Evolutionary conservation across 2,888 invertebrate species (phyloP).

Genomic region (Clitarchus hookeri): DNA sequence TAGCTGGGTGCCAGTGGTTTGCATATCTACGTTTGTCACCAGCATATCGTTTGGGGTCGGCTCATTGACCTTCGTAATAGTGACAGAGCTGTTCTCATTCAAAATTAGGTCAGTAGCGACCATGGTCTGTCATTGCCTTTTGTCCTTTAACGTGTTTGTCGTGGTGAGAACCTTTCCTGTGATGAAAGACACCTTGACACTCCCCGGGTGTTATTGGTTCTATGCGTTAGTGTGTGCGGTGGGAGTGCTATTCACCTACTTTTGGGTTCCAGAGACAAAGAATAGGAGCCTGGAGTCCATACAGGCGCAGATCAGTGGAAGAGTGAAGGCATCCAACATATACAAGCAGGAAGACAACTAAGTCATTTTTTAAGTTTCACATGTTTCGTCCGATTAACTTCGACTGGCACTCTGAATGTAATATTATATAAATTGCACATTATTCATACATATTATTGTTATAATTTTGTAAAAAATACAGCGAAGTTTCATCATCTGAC

Average conservation of each 20-base stretch:
- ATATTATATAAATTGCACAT: too few species aligned
- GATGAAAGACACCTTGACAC: constrained; percentile 52
- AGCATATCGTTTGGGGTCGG: constrained; percentile 30
- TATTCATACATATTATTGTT: too few species aligned
- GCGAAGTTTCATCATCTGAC: too few species aligned
- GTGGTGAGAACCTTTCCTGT: constrained; percentile 55
- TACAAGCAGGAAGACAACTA: too few species aligned
- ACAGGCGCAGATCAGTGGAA: constrained; percentile 47
- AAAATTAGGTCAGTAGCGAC: constrained; percentile 31
- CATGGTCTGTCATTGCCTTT: constrained; percentile 40
- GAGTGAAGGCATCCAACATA: not conserved
- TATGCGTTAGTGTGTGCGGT: constrained; percentile 53
- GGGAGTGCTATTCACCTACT: constrained; percentile 50
- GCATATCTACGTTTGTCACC: constrained; percentile 30
- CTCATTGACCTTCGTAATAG: constrained; percentile 32
- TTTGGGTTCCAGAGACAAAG: constrained; percentile 56
- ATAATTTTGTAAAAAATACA: too few species aligned
- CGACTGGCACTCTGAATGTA: too few species aligned
- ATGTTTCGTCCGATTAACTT: too few species aligned
- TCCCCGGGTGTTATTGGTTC: constrained; percentile 53
- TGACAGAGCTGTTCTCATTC: constrained; percentile 35
- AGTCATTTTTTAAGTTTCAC: too few species aligned
- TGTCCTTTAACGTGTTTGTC: constrained; percentile 52
- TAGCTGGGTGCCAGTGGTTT: constrained; percentile 30
- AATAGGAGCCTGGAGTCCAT: constrained; percentile 55